A percentile compares a stretch with the other conserved stretches of the same genome.
Conservation (phyloP, 2,797 vertebrate genomes). For the Lagorchestes hirsutus region DNA sequence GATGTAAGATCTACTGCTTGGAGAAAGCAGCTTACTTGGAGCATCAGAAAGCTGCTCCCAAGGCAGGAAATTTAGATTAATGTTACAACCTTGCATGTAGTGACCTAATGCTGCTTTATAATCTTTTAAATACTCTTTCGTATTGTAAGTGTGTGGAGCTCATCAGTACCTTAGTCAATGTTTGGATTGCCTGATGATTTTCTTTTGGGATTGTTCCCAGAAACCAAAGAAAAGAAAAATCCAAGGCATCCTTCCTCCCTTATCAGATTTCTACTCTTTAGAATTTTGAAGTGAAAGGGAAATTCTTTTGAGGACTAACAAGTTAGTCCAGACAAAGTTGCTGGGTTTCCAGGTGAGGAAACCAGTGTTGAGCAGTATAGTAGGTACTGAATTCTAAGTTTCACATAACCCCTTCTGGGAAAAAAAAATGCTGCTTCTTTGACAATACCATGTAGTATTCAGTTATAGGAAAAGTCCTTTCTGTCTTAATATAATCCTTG, state of each 20-base stretch:
- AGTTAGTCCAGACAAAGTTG: not conserved
- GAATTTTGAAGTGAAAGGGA: conserved; percentile 21
- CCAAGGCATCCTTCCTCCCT: not conserved
- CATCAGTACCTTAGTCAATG: not conserved
- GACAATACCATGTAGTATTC: not conserved
- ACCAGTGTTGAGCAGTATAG: not conserved
- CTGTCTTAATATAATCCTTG: not conserved
- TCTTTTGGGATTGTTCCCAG: conserved; percentile 16
- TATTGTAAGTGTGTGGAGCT: not conserved
- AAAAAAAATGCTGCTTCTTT: not conserved
- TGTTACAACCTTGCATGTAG: not conserved
- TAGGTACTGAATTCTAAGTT: not conserved
- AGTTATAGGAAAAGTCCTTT: conserved; percentile 5
- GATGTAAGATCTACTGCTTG: not conserved
- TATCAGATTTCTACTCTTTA: conserved; percentile 11
- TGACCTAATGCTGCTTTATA: not conserved
- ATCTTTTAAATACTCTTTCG: not conserved
- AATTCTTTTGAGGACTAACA: not conserved
- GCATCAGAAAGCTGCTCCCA: not conserved
- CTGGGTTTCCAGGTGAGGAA: conserved; percentile 8
- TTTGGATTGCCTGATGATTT: not conserved
- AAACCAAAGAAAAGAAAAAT: conserved; percentile 18
- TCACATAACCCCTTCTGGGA: not conserved
- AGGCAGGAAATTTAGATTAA: not conserved
- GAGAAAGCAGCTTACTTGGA: not conserved